Base-by-base conservation (phyloP, 2,113 vertebrate species). In the Tyrannus savana region DNA sequence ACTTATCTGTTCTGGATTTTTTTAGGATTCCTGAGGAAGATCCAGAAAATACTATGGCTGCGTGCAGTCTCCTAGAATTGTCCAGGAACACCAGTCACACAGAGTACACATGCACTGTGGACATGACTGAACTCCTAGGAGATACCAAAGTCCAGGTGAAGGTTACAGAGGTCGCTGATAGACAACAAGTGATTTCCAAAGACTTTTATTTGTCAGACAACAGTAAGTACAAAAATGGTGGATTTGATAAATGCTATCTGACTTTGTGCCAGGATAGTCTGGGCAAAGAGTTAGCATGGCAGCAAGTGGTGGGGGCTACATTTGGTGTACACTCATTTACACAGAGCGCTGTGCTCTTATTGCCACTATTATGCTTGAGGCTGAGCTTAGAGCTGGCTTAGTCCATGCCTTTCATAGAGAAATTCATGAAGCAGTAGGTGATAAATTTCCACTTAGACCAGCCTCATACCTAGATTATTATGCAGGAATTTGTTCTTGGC, bases 141-240 rank as follows among this genome's bases (percentile, higher is more conserved):
- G 97, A 97, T 12, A 44, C 87, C 37, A 52, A 53, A n/a, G 97
- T 98, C 79, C 89, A 53, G 2, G 96, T 98, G 92, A 88, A 90
- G 76, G 52, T 93, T 75, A 97, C 90, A 14, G 81, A 95, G 42
- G 3, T 6, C 5, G 37, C 41, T 84, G 6, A 75, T 27, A 53
- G 84, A 42, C 56, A 50, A 17, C 73, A 15, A 0, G 19, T 91
- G 59, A 63, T 52, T 84, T 96, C 96, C 69, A 68, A 77, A 76
- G 62, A 27, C 41, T 98, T 98, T 41, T 17, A 83, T 25, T 93
- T 98, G 96, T 87, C 94, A 19, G 6, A 94, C 0, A 97, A 82
- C 68, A 94, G 98, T 98, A 96, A 98, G 98, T 98, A 81, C 17
- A 95, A 79, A 84, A 74, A 30, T 18, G 28, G 21, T 37, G 27